Evolutionary conservation across 2,888 invertebrate species (phyloP).

Genomic region (Amitus sp.): DNA sequence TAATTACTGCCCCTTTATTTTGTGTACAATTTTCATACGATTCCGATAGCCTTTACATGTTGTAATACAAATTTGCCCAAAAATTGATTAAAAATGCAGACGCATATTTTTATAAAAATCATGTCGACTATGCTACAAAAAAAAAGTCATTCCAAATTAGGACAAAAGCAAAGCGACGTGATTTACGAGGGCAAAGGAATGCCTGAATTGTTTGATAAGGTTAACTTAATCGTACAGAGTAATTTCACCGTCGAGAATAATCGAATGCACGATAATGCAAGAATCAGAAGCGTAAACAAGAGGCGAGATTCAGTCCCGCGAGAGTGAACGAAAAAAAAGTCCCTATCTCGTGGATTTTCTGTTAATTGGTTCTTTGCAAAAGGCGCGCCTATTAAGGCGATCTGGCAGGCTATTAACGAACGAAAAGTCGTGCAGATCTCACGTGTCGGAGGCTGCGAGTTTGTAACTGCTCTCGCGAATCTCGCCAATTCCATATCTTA

Average conservation of each 20-base stretch:
- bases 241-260: slow-evolving; percentile 27
- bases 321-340: slow-evolving; percentile 45
- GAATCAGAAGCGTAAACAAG: slow-evolving; percentile 46
- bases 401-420: slow-evolving; percentile 47
- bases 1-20: too few species aligned
- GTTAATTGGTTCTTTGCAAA: slow-evolving; percentile 54
- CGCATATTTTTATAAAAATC: too few species aligned
- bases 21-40: too few species aligned
- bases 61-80: too few species aligned
- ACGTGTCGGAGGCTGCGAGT: slow-evolving; percentile 31
- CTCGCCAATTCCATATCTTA: slow-evolving; percentile 35
- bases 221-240: slow-evolving; percentile 1
- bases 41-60: too few species aligned
- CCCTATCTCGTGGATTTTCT: slow-evolving; percentile 47
- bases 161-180: too few species aligned
- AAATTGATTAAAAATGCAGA: too few species aligned
- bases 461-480: slow-evolving; percentile 30
- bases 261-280: slow-evolving; percentile 43
- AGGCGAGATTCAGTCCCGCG: slow-evolving; percentile 46
- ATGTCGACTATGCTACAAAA: too few species aligned
- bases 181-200: too few species aligned
- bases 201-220: too few species aligned
- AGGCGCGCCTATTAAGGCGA: slow-evolving; percentile 48
- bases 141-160: too few species aligned
- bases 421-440: slow-evolving; percentile 46